These are phyloP conservation scores for Stichodactyla mertensii DNA, from an alignment of 64 coral and sea anemone genomes.

Conservation along the genomic window DNA sequence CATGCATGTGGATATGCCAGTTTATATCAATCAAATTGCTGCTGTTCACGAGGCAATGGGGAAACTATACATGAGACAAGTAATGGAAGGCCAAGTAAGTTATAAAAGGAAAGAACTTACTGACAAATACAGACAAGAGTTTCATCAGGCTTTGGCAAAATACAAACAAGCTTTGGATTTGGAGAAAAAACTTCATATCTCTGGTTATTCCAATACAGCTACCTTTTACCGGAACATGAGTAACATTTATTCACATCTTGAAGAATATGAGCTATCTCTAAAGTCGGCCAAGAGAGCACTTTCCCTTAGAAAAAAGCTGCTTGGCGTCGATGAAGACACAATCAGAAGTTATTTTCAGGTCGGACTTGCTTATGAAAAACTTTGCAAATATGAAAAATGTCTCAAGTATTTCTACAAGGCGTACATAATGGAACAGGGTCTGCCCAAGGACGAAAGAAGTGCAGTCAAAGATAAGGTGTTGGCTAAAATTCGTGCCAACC, in stretches of 20 bases:
- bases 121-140: neutral
- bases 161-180: conserved; percentile 42
- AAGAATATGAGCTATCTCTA: neutral
- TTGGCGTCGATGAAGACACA: conserved; percentile 28
- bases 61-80: neutral
- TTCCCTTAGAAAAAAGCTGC: conserved; percentile 24
- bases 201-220: conserved; percentile 15
- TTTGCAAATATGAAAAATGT: neutral
- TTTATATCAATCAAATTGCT: conserved; percentile 38
- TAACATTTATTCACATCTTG: conserved; percentile 20
- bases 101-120: neutral
- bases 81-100: too few species aligned
- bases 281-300: conserved; percentile 11
- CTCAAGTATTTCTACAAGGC: conserved; percentile 38
- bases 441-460: conserved; percentile 4
- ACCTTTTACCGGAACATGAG: conserved; percentile 36
- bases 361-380: neutral
- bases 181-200: conserved; percentile 34
- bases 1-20: conserved; percentile 32
- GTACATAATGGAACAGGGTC: conserved; percentile 25
- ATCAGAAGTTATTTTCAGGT: conserved; percentile 33
- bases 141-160: conserved; percentile 8
- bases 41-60: conserved; percentile 29
- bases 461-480: neutral
- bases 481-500: neutral